phyloP scores from a whole-genome alignment of 1,140 invertebrate species.

The Megathymus violae region DNA sequence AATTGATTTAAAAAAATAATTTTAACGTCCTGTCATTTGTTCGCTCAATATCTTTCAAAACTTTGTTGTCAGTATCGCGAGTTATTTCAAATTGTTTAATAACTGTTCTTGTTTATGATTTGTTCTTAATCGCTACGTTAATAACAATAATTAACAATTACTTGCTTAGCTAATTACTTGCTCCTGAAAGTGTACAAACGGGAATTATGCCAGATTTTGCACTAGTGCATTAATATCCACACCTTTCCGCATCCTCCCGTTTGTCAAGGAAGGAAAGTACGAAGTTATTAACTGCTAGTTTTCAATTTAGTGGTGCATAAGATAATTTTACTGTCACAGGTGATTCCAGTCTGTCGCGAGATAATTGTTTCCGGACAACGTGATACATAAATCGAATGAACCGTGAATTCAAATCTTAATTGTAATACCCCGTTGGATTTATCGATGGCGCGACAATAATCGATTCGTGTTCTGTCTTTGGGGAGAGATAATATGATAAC shows the following conservation, averaged over 20 bases:
- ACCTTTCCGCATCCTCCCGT: constrained; percentile 32
- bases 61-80: not conserved
- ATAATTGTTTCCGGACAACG: constrained; percentile 33
- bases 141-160: constrained; percentile 21
- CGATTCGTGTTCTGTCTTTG: constrained; percentile 29
- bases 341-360: constrained; percentile 19
- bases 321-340: constrained; percentile 36
- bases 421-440: constrained; percentile 24
- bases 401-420: constrained; percentile 31
- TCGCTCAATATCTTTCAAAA: constrained; percentile 1
- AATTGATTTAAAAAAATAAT: too few relatives aligned
- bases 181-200: constrained; percentile 6
- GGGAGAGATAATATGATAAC: constrained; percentile 19
- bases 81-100: not conserved
- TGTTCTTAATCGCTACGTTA: constrained; percentile 3
- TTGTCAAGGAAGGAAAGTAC: constrained; percentile 35
- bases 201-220: constrained; percentile 15
- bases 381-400: constrained; percentile 32
- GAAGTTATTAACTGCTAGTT: constrained; percentile 28
- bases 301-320: constrained; percentile 34
- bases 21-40: not conserved
- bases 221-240: constrained; percentile 22
- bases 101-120: not conserved
- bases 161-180: constrained; percentile 28
- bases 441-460: constrained; percentile 30